Evolutionary conservation across 2,113 vertebrate genomes (phyloP), one percentile per base, ranked within the genome.

Genomic region (Amphiprion ocellaris): DNA sequence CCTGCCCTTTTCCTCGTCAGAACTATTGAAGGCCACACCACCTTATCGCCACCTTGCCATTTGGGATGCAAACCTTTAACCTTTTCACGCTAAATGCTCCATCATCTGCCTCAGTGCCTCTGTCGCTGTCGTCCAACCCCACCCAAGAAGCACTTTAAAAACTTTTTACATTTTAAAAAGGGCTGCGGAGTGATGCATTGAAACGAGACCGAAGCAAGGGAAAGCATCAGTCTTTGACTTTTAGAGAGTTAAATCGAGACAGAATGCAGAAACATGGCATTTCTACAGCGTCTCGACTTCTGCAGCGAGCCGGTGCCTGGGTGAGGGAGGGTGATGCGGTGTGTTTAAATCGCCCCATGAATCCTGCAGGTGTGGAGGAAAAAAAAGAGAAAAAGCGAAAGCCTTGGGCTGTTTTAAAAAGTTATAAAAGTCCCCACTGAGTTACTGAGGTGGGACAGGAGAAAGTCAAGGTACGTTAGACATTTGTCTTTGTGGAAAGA

Each of bases 11-110:
- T 52, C 78, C 64, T 84, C 72, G 69, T 89, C 73, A 82, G 75
- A 86, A 59, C 39, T 65, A 30, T 7, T 85, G 87, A 85, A 89
- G 84, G 84, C 65, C 84, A 78, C 41, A 76, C 30, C 77, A 88
- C 69, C 85, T 82, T 86, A 91, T 90, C 80, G 64, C 73, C 80
- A 79, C 56, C 55, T 83, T 92, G 87, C 89, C 83, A 84, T 90
- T 92, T 92, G 66, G 61, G 88, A 87, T 14, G 65, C 64, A 78
- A 86, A 92, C 91, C 82, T 89, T 87, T 89, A 82, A 92, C 91
- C 92, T 92, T 92, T 92, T 89, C 85, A 78, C 24, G 16, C 77
- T 84, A 91, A 92, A 85, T 69, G 84, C 58, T 72, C 62, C 69
- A 49, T 87, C 88, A 81, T 84, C 74, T 81, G 77, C 84, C 70